phyloP scores from a whole-genome alignment of 2,797 vertebrate genomes.

The Argya squamiceps region DNA sequence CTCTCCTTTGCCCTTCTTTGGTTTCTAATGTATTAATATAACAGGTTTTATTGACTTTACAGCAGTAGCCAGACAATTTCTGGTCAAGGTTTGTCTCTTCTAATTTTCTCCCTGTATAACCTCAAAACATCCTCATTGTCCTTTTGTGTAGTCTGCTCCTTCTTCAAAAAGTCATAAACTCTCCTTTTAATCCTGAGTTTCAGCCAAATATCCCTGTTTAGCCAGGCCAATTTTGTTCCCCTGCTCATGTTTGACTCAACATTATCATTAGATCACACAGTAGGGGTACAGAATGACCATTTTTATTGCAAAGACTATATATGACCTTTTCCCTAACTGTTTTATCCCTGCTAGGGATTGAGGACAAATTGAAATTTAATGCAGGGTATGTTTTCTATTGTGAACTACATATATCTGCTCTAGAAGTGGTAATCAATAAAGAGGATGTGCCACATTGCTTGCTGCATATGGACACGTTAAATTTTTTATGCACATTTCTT shows the following conservation, averaged over 20 bases:
- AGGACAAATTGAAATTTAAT: not conserved
- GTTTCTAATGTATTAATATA: not conserved
- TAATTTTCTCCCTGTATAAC: not conserved
- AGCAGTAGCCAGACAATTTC: not conserved
- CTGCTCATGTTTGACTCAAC: not conserved
- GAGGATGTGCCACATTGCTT: not conserved
- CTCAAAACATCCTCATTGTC: not conserved
- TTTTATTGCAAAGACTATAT: not conserved
- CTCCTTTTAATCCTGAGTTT: not conserved
- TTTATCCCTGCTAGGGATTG: not conserved
- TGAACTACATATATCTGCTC: not conserved
- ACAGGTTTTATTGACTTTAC: not conserved
- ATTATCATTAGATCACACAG: not conserved
- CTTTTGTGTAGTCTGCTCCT: not conserved
- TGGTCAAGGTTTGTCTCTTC: not conserved
- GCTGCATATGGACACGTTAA: not conserved
- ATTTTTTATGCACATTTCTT: not conserved
- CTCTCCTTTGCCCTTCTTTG: not conserved
- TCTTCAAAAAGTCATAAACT: not conserved
- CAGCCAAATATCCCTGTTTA: not conserved
- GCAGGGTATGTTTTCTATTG: not conserved
- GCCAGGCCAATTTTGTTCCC: not conserved
- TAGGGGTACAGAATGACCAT: not conserved
- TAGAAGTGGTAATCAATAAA: not conserved
- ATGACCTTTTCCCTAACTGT: not conserved